These are phyloP conservation scores for Phymastichus coffea DNA, from an alignment of 1,140 invertebrate species.

Conservation along the genomic window DNA sequence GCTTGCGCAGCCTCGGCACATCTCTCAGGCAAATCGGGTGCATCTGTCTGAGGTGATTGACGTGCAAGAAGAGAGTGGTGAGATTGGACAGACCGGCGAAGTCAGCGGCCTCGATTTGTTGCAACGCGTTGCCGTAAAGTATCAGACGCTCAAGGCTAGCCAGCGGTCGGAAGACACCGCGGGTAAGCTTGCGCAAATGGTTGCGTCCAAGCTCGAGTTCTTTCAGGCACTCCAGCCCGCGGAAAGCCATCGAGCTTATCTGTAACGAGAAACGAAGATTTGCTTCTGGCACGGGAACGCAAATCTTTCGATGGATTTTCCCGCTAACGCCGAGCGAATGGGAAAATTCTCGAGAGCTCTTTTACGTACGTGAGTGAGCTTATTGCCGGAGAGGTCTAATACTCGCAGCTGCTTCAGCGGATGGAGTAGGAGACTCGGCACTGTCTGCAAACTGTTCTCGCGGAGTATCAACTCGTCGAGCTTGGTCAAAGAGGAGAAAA, in stretches of 20 bases:
- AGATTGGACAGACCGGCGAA: slow-evolving; percentile 61
- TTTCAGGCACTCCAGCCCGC: slow-evolving; percentile 54
- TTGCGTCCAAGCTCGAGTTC: slow-evolving; percentile 65
- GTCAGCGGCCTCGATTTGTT: slow-evolving; percentile 54
- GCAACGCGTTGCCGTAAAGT: slow-evolving; percentile 63
- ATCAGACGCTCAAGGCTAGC: slow-evolving; percentile 60
- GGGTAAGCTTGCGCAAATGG: slow-evolving; percentile 55
- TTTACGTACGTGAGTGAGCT: slow-evolving; percentile 56
- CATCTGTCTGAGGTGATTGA: slow-evolving; percentile 60
- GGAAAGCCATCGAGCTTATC: slow-evolving; percentile 51
- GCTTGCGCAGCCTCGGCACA: slow-evolving; percentile 45
- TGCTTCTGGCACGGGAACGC: not conserved
- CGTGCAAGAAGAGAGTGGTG: slow-evolving; percentile 63
- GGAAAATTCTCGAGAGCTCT: too few species aligned
- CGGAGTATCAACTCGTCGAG: slow-evolving; percentile 65
- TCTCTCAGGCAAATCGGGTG: slow-evolving; percentile 57
- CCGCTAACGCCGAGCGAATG: too few species aligned
- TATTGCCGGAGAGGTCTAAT: slow-evolving; percentile 55
- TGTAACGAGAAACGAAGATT: slow-evolving; percentile 1
- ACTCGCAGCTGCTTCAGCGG: slow-evolving; percentile 52
- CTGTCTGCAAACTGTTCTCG: slow-evolving; percentile 59
- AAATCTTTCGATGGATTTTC: not conserved
- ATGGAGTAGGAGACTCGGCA: slow-evolving; percentile 60
- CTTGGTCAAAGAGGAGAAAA: slow-evolving; percentile 56
- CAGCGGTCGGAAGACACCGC: slow-evolving; percentile 54